Conservation (phyloP, 2,113 vertebrate species). For the Leptobrachium leishanense region DNA sequence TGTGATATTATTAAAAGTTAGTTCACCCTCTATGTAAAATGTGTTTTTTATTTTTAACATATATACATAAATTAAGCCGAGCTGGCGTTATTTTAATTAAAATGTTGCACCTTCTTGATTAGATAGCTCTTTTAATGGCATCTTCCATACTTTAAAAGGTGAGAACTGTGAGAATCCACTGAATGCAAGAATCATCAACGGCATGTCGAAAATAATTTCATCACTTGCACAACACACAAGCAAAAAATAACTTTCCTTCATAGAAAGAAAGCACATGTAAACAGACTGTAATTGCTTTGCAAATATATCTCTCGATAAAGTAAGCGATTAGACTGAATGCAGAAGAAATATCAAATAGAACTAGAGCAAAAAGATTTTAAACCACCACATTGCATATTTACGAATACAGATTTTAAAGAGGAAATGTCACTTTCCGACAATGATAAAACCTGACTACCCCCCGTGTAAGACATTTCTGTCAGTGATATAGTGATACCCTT, state of each 20-base stretch:
- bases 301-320: conserved; percentile 2
- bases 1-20: conserved; percentile 39
- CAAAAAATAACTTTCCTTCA: conserved; percentile 48
- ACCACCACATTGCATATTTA: too few species aligned
- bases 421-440: too few species aligned
- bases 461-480: too few species aligned
- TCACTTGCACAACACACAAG: conserved; percentile 56
- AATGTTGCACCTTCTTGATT: conserved; percentile 82
- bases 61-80: conserved; percentile 71
- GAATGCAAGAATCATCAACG: conserved; percentile 65
- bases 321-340: background rate
- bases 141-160: conserved; percentile 69
- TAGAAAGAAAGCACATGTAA: conserved; percentile 50
- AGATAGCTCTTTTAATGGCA: conserved; percentile 77
- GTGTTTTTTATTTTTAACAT: conserved; percentile 62
- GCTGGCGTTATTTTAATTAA: conserved; percentile 79
- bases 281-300: conserved; percentile 35
- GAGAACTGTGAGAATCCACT: conserved; percentile 62
- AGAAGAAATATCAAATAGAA: background rate
- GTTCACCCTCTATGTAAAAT: conserved; percentile 48
- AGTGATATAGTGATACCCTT: too few species aligned
- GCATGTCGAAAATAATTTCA: conserved; percentile 64
- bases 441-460: too few species aligned
- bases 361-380: background rate
- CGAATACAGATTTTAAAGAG: too few species aligned